Conservation (phyloP, 2,888 invertebrate species). For the Pristionchus japonicus region DNA sequence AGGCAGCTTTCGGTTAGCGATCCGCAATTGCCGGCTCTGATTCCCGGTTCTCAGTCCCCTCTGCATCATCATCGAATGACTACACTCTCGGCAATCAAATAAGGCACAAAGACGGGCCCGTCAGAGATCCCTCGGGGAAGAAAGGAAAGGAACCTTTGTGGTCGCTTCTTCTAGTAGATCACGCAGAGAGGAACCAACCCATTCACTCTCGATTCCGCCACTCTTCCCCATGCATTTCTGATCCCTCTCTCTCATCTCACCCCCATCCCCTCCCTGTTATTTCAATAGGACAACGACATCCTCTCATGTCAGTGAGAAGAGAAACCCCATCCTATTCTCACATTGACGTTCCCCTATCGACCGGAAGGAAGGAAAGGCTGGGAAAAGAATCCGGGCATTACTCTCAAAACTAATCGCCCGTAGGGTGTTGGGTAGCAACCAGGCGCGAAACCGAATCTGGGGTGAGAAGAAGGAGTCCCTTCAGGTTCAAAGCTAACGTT, state of each 20-base stretch:
- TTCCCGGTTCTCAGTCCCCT: neutral
- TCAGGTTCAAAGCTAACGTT: neutral
- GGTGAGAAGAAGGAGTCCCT: neutral
- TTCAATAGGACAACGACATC: constrained; percentile 28
- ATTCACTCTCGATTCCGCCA: neutral
- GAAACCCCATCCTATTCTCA: constrained; percentile 3
- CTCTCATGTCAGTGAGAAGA: neutral
- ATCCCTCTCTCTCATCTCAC: neutral
- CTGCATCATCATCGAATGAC: too few species aligned
- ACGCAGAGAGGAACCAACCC: neutral
- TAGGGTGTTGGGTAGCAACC: neutral
- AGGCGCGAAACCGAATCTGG: neutral
- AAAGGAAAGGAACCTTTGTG: neutral
- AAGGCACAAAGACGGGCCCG: neutral
- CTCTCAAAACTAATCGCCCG: neutral
- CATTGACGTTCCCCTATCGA: neutral
- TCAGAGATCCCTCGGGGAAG: neutral
- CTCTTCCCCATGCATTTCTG: constrained; percentile 4
- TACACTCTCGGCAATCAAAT: neutral
- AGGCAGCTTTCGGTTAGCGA: neutral
- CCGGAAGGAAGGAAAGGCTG: neutral
- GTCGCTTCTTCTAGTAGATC: neutral
- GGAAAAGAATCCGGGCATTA: neutral
- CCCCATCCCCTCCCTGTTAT: neutral
- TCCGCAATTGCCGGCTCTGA: neutral